Base-by-base conservation (phyloP, 2,797 vertebrate genomes). In the Leptodactylus fallax region DNA sequence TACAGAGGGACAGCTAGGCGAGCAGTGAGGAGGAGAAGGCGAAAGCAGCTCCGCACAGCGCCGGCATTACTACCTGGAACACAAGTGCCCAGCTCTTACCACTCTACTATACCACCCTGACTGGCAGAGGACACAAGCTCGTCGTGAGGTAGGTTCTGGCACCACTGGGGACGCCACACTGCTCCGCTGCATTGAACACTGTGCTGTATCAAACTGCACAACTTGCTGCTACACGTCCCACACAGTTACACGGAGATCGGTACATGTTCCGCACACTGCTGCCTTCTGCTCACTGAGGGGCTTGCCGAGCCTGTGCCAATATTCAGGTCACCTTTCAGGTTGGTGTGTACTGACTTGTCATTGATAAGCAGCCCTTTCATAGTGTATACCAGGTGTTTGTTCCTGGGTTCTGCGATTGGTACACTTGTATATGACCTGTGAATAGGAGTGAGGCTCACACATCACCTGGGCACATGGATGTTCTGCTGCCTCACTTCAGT, bases 401-500 rank as follows among this genome's bases (percentile, higher is more conserved):
- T 1, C 10, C 45, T 21, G n/a, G 16, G 12, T 7, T 78, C 45
- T 21, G 21, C 12, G 5, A 9, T 13, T 11, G 14, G 14, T 17
- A 36, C 36, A 58, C 23, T 79, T 45, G 55, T 9, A 16, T 27
- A 16, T 27, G 23, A 17, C 65, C 27, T n/a, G 53, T 17, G 23
- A 25, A 9, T 51, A 17, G 63, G 47, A 53, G 25, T 27, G 58
- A 58, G 58, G n/a, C 51, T 55, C 25, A 56, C 61, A 71, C 23
- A 23, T 53, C 78, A 85, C 65, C 63, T 51, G 60, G 82, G 16
- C 77, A 27, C 74, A 11, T 79, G 69, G 17, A 19, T 56, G 77
- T 78, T 21, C 21, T 58, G 78, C 67, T 56, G 77, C 65, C 76
- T 72, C 61, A 85, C 76, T 25, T n/a, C 87, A 89, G 25, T 82